A percentile compares a stretch with the other conserved stretches of the same genome.
Evolutionary conservation across 1,140 invertebrate species (phyloP).

Genomic region (Tetranychus urticae): DNA sequence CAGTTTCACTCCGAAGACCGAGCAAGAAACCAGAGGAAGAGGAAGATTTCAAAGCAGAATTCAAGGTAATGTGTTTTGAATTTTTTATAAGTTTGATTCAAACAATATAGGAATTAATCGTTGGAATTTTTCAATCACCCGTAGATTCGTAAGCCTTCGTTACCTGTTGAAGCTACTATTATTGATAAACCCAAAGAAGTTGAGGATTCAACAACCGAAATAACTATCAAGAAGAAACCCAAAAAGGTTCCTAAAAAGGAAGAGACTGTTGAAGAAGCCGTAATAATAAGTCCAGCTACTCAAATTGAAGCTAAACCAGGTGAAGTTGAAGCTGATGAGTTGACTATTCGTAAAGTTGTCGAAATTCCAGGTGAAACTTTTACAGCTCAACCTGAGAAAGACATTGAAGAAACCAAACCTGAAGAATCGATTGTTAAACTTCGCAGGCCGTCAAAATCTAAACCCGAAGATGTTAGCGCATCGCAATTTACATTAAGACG

Average conservation of each 20-base stretch:
- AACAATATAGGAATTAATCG: no score
- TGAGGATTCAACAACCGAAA: neutral
- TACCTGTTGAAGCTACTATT: no score
- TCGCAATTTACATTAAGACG: neutral
- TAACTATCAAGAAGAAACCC: neutral
- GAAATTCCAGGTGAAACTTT: no score
- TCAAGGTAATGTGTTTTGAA: no score
- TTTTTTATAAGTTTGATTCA: no score
- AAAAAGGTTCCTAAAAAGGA: neutral
- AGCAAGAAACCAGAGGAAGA: no score
- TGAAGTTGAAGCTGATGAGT: neutral
- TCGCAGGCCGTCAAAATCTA: neutral
- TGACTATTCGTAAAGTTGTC: neutral
- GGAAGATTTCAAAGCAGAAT: no score
- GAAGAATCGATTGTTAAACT: neutral
- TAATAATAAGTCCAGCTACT: neutral
- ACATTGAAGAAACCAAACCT: neutral
- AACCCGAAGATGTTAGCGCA: neutral
- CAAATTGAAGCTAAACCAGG: conserved; percentile 1
- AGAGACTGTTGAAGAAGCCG: neutral
- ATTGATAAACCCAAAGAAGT: neutral
- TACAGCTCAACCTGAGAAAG: neutral
- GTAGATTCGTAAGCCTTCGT: no score
- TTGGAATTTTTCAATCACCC: no score
- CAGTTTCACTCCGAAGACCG: no score